Evolutionary conservation across 2,888 invertebrate genomes (phyloP), one percentile per base, ranked within the genome.

Genomic region (Vandiemenella viatica): DNA sequence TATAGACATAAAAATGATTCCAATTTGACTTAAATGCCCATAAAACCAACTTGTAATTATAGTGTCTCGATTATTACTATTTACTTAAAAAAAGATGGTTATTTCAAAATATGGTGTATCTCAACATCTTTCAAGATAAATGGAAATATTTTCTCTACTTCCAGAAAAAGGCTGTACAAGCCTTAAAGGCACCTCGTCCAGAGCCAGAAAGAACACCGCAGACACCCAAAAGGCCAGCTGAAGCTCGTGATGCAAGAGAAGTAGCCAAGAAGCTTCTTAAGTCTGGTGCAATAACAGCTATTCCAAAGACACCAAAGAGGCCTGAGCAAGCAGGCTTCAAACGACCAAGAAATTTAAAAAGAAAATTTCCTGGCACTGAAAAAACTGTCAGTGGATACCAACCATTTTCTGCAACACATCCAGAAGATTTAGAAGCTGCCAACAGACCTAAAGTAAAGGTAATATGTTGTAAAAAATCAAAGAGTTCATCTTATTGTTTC

Each of bases 231-330:
- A 74, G 90, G 18, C 86, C 87, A 0, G 81, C 88, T 5, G 90
- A 91, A 68, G 89, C 88, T 0, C 75, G 90, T 50, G 92, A 93
- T 72, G 93, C 95, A 3, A 79, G 91, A 42, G 93, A 95, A 71
- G 87, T 92, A 20, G 95, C 93, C 0, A 85, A 92, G 49, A 95
- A 93, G 63, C 69, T 95, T n/a, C 80, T 95, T 2, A 90, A 90
- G 67, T 88, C 90, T 55, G 95, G 95, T 8, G 91, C 88, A 45
- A 88, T 91, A 57, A 80, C 83, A 48, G 86, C 89, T 1, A 85
- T 85, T 52, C 80, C 83, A 49, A 89, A 87, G 62, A 83, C 84
- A 46, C 82, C 83, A 23, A 83, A 87, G 41, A 79, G 84, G 58
- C 83, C 89, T 32, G 92, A 93, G 65, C 91, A 91, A 51, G 83